Base-by-base conservation (phyloP, 2,797 vertebrate genomes). In the Catamblyrhynchus diadema region DNA sequence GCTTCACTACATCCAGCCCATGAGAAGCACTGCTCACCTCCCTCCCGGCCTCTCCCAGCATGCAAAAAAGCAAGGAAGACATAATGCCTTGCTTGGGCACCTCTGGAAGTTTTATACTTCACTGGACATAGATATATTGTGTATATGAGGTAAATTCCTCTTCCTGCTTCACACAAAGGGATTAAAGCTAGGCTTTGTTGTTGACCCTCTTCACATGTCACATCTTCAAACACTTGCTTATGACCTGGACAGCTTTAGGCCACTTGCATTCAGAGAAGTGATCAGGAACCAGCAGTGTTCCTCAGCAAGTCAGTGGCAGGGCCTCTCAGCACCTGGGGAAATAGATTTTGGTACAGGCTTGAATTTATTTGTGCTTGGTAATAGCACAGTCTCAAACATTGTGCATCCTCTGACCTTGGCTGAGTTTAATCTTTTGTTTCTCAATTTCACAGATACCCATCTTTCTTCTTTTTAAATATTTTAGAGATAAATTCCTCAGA, bases 111-210 rank as follows among this genome's bases (percentile, higher is more conserved):
- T 93, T 95, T 81, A 74, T 88, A 86, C 75, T 91, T 91, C 75
- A 66, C 42, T 90, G 86, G 56, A 42, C 51, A 45, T 48, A 81
- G 85, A 62, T 51, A 45, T n/a, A 47, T 35, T 51, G 85, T 83
- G 53, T 89, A 32, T 69, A 66, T 27, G 57, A 87, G 56, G 62
- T 73, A 80, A 83, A 91, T 82, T 82, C 85, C 30, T 61, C 71
- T 95, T 96, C 94, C 84, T 94, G 59, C 81, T 91, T 81, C 56
- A 48, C 69, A 90, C 80, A 66, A 85, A 90, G 85, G 75, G 87
- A 92, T 95, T 95, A 94, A 87, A 88, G 39, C 72, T 71, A 22
- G 51, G 39, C 83, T 79, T 93, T 92, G 65, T 88, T 67, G 70
- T 81, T 86, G 78, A 62, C 75, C 51, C 25, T 81, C 65, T 91